Evolutionary conservation across 2,888 invertebrate species (phyloP).

Genomic region (Leptopilina drosophilae): DNA sequence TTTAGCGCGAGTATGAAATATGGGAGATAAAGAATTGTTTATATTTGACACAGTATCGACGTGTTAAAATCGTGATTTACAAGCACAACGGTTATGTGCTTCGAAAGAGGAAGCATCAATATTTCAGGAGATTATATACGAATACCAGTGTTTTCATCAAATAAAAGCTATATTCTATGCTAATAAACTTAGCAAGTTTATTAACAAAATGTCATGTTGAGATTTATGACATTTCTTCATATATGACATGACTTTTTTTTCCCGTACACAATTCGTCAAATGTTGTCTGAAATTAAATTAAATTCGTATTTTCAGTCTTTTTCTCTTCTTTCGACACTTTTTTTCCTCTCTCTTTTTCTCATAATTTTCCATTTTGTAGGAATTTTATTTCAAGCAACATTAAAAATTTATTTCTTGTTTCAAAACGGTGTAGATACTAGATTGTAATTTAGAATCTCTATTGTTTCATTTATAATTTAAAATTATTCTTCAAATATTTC

Average conservation of each 20-base stretch:
- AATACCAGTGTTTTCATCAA: background rate
- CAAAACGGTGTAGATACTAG: too few relatives aligned
- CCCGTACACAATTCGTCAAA: background rate
- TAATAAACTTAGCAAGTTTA: conserved; percentile 5
- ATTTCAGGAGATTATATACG: conserved; percentile 6
- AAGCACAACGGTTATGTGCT: background rate
- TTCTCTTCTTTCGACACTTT: too few relatives aligned
- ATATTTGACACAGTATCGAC: conserved; percentile 12
- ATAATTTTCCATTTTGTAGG: background rate
- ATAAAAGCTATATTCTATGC: conserved; percentile 2
- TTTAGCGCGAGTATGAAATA: background rate
- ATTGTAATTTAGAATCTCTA: too few relatives aligned
- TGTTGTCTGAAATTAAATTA: background rate
- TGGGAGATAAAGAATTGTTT: conserved; percentile 1
- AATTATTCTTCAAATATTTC: too few relatives aligned
- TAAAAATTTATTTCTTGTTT: background rate
- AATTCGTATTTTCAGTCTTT: background rate
- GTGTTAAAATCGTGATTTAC: conserved; percentile 8
- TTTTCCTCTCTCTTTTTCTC: too few relatives aligned
- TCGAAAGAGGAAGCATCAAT: conserved; percentile 15
- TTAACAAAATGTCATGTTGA: conserved; percentile 3
- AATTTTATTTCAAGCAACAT: background rate
- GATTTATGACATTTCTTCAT: conserved; percentile 2
- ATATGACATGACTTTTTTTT: background rate
- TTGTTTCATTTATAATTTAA: too few relatives aligned